Evolutionary conservation across 2,113 vertebrate species (phyloP).

Genomic region (Maccullochella peelii): DNA sequence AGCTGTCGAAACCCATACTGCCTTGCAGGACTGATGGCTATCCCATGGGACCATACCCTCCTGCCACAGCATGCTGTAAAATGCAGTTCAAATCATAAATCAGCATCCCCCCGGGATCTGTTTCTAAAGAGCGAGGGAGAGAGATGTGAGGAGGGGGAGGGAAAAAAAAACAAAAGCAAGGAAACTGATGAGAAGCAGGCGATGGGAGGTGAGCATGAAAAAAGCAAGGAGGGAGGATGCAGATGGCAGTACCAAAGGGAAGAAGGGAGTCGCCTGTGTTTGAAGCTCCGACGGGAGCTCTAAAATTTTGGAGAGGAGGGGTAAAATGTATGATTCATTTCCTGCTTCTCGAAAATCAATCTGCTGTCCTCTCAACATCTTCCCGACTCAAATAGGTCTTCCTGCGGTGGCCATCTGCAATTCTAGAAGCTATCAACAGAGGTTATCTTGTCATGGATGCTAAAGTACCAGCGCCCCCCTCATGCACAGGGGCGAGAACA

Average conservation of each 20-base stretch:
- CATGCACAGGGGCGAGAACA: conserved; percentile 13
- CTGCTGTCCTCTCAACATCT: conserved; percentile 37
- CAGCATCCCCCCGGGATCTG: conserved; percentile 22
- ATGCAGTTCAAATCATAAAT: conserved; percentile 61
- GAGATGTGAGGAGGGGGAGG: conserved; percentile 1
- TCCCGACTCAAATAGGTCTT: conserved; percentile 40
- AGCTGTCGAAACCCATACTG: conserved; percentile 63
- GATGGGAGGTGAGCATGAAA: conserved; percentile 8
- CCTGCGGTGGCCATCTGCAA: conserved; percentile 52
- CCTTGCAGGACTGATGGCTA: conserved; percentile 65
- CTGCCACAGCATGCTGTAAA: conserved; percentile 43
- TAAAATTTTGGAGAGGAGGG: conserved; percentile 27
- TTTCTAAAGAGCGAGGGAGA: conserved; percentile 1
- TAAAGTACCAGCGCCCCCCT: conserved; percentile 27
- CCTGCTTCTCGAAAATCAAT: conserved; percentile 48
- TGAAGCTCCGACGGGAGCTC: conserved; percentile 19
- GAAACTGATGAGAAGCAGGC: conserved; percentile 28
- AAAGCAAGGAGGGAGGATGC: conserved; percentile 3
- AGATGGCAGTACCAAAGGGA: conserved; percentile 20
- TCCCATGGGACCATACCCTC: conserved; percentile 44
- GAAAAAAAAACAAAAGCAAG: conserved; percentile 6
- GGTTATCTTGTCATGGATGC: conserved; percentile 63
- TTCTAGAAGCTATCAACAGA: conserved; percentile 45
- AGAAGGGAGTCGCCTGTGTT: conserved; percentile 13
- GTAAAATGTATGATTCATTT: conserved; percentile 47